Evolutionary conservation across 2,888 invertebrate genomes (phyloP).

Genomic region (Seira ritae): DNA sequence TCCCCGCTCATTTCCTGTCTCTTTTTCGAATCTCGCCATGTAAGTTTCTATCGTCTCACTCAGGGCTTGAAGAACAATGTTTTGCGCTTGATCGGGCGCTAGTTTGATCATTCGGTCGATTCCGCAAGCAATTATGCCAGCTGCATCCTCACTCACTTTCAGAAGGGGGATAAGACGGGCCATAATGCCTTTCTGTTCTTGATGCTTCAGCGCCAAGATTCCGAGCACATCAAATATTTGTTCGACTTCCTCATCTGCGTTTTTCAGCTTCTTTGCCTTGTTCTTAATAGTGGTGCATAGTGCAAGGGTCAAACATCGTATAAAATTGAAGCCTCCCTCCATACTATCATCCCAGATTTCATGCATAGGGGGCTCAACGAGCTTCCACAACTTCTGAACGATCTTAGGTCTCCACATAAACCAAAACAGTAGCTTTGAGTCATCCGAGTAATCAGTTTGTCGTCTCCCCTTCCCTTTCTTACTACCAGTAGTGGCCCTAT

Average conservation of each 20-base stretch:
- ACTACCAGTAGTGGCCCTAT: neutral
- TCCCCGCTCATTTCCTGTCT: slow-evolving; percentile 63
- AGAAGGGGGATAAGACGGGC: slow-evolving; percentile 64
- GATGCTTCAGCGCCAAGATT: slow-evolving; percentile 53
- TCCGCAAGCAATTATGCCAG: slow-evolving; percentile 56
- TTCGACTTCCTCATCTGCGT: slow-evolving; percentile 50
- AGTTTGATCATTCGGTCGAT: slow-evolving; percentile 52
- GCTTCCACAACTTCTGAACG: slow-evolving; percentile 22
- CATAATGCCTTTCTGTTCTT: slow-evolving; percentile 66
- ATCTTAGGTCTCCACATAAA: slow-evolving; percentile 44
- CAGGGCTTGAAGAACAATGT: slow-evolving; percentile 36
- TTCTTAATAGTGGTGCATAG: slow-evolving; percentile 64
- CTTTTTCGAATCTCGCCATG: slow-evolving; percentile 56
- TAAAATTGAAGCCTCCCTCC: slow-evolving; percentile 40
- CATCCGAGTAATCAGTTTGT: neutral
- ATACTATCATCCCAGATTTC: slow-evolving; percentile 49
- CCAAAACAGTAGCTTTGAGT: slow-evolving; percentile 50
- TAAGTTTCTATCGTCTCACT: slow-evolving; percentile 61
- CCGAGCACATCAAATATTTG: slow-evolving; percentile 67
- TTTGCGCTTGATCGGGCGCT: slow-evolving; percentile 42
- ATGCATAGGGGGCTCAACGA: slow-evolving; percentile 45
- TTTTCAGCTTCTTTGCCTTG: slow-evolving; percentile 42
- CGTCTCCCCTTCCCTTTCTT: slow-evolving; percentile 7
- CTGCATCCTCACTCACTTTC: slow-evolving; percentile 64
- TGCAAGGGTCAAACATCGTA: slow-evolving; percentile 67